These are phyloP conservation scores for Tenthredo amoena DNA, from an alignment of 2,888 invertebrate species.

Conservation along the genomic window DNA sequence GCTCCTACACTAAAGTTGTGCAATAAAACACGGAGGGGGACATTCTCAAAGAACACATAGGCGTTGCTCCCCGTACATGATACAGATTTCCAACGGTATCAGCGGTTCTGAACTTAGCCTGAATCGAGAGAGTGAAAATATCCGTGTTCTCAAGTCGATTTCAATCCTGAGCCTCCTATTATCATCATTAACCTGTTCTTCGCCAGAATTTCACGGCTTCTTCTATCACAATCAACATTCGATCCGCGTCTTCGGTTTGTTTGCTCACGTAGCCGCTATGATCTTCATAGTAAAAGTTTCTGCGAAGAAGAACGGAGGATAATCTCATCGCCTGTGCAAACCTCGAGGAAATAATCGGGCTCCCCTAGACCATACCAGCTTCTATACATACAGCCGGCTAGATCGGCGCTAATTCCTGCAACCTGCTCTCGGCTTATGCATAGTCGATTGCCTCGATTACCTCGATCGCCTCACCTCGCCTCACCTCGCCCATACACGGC, in stretches of 20 bases:
- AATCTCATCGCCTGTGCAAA: neutral
- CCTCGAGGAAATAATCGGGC: conserved; percentile 19
- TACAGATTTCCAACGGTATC: neutral
- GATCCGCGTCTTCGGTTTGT: conserved; percentile 7
- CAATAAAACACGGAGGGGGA: conserved; percentile 10
- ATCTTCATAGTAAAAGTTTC: neutral
- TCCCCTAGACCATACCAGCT: neutral
- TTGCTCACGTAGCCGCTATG: conserved; percentile 9
- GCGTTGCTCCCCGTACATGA: neutral
- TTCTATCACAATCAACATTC: conserved; percentile 1
- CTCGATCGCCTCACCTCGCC: conserved; percentile 37
- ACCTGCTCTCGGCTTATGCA: conserved; percentile 41
- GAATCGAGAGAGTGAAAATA: neutral
- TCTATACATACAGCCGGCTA: neutral
- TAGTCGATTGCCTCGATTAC: conserved; percentile 49
- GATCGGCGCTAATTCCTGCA: conserved; percentile 22
- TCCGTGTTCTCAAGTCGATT: neutral
- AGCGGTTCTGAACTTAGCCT: neutral
- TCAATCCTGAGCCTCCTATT: neutral
- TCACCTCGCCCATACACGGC: conserved; percentile 20
- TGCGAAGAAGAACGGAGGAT: neutral
- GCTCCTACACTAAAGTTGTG: conserved; percentile 16
- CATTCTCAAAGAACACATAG: neutral
- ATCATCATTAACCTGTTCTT: neutral
- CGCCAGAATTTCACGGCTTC: neutral